These are phyloP conservation scores for Pteruthius melanotis DNA, from an alignment of 2,113 vertebrate species.

Conservation along the genomic window DNA sequence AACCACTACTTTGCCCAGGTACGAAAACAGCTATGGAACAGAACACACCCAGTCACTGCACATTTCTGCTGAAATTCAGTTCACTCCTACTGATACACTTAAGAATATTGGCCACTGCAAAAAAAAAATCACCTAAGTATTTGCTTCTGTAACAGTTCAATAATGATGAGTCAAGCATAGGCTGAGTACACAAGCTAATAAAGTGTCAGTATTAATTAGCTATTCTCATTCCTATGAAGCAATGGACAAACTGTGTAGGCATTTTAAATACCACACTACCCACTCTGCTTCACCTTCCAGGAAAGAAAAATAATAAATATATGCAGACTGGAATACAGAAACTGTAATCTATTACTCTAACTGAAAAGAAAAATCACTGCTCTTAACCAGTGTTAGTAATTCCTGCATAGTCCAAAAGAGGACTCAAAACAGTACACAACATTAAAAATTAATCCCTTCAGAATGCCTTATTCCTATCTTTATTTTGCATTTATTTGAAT, in stretches of 20 bases:
- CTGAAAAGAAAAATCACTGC: not conserved
- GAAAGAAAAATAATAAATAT: not conserved
- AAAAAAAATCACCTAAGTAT: not conserved
- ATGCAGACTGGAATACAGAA: not conserved
- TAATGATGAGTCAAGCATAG: not conserved
- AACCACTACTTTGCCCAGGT: not conserved
- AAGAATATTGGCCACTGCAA: not conserved
- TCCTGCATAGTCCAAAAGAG: not conserved
- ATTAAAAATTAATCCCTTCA: not conserved
- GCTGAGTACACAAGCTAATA: not conserved
- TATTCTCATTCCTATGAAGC: not conserved
- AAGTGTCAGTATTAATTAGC: not conserved
- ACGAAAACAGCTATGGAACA: not conserved
- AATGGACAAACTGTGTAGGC: not conserved
- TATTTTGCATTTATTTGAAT: not conserved
- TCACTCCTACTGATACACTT: not conserved
- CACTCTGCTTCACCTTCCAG: not conserved
- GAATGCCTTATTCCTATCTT: not conserved
- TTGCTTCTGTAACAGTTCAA: not conserved
- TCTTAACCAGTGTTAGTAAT: not conserved
- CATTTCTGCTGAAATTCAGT: not conserved
- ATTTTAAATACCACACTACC: not conserved
- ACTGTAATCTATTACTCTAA: not conserved
- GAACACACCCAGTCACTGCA: not conserved
- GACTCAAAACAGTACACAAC: not conserved